Percentiles rank a stretch among this genome's conserved stretches.
These are phyloP conservation scores for Mastacembelus armatus DNA, from an alignment of 2,797 vertebrate species.

Conservation along the genomic window DNA sequence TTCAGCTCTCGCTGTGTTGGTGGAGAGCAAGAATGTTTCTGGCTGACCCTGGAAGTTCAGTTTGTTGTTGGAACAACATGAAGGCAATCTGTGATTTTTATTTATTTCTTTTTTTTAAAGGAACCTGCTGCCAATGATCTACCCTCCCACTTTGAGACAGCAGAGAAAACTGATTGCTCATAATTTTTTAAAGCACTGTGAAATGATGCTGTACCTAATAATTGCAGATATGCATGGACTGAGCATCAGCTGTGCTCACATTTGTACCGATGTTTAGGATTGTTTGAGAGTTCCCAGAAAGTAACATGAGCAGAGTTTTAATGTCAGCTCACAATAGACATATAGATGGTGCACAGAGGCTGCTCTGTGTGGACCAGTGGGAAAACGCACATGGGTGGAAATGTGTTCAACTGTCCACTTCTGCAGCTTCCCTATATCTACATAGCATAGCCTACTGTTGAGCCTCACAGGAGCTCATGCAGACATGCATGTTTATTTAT, in stretches of 20 bases:
- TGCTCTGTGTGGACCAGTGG: conserved; percentile 38
- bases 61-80: conserved; percentile 42
- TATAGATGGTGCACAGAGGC: conserved; percentile 44
- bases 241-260: conserved; percentile 34
- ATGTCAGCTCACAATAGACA: conserved; percentile 44
- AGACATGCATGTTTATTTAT: background rate
- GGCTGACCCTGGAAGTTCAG: conserved; percentile 31
- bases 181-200: conserved; percentile 33
- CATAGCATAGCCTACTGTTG: background rate
- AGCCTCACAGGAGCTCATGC: background rate
- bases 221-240: conserved; percentile 26
- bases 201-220: conserved; percentile 35
- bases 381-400: conserved; percentile 15
- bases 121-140: conserved; percentile 42
- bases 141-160: conserved; percentile 37
- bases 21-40: conserved; percentile 40
- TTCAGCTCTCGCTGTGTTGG: conserved; percentile 36
- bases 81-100: conserved; percentile 41
- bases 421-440: conserved; percentile 1
- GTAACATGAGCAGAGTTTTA: conserved; percentile 62
- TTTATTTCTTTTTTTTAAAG: too few species aligned
- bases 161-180: conserved; percentile 38
- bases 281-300: conserved; percentile 46
- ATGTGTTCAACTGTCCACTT: background rate
- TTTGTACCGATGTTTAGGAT: conserved; percentile 29